A percentile compares a stretch with the other conserved stretches of the same genome.
phyloP scores from a whole-genome alignment of 2,888 invertebrate species.

The Calliopum simillimum region DNA sequence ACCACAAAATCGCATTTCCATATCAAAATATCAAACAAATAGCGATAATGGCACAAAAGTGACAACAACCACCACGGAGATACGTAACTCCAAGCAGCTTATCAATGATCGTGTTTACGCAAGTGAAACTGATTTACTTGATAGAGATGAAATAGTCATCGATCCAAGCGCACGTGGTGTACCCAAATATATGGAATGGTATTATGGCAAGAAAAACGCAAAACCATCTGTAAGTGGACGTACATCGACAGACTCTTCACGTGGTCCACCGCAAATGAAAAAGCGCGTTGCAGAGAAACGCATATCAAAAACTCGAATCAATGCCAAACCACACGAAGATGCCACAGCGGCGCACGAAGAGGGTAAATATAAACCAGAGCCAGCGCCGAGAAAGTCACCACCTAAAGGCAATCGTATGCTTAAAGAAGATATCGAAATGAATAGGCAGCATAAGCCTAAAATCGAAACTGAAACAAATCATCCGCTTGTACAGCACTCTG shows the following conservation, averaged over 20 bases:
- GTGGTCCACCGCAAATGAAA: slow-evolving; percentile 50
- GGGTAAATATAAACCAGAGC: slow-evolving; percentile 66
- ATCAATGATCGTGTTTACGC: slow-evolving; percentile 56
- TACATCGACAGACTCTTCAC: slow-evolving; percentile 56
- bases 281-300: slow-evolving; percentile 57
- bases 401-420: slow-evolving; percentile 61
- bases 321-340: slow-evolving; percentile 56
- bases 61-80: slow-evolving; percentile 44
- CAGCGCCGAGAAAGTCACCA: slow-evolving; percentile 65
- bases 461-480: slow-evolving; percentile 72
- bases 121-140: slow-evolving; percentile 67
- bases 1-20: slow-evolving; percentile 53
- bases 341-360: slow-evolving; percentile 63
- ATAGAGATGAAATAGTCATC: slow-evolving; percentile 48
- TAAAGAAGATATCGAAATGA: slow-evolving; percentile 70
- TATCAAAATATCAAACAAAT: slow-evolving; percentile 50
- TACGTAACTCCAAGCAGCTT: slow-evolving; percentile 62
- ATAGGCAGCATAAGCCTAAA: slow-evolving; percentile 68
- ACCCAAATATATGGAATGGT: slow-evolving; percentile 85
- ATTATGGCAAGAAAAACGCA: slow-evolving; percentile 73
- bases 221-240: slow-evolving; percentile 49
- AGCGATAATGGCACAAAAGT: slow-evolving; percentile 35
- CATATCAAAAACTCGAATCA: slow-evolving; percentile 57
- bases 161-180: slow-evolving; percentile 68
- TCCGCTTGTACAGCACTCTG: slow-evolving; percentile 81